These are phyloP conservation scores for Mimumesa dahlbomi DNA, from an alignment of 2,888 invertebrate species.

Conservation along the genomic window DNA sequence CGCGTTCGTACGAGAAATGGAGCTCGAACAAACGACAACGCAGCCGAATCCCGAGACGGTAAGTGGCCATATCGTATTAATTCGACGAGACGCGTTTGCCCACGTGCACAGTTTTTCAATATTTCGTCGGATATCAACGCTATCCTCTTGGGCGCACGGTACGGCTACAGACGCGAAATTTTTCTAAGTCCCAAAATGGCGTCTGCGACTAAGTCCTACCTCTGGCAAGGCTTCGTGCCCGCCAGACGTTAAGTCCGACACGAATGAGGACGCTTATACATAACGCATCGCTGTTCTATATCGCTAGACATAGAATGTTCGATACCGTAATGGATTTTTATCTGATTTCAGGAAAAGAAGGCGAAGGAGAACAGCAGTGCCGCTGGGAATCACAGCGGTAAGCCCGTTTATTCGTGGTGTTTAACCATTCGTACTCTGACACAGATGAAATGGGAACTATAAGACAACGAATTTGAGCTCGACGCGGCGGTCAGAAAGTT, in stretches of 20 bases:
- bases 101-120: constrained; percentile 61
- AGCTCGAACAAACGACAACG: constrained; percentile 72
- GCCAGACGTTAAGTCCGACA: constrained; percentile 54
- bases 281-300: not conserved
- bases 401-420: constrained; percentile 60
- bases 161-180: constrained; percentile 82
- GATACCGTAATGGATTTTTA: no score
- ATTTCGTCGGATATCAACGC: constrained; percentile 53
- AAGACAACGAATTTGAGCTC: constrained; percentile 24
- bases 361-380: constrained; percentile 78
- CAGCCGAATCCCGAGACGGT: constrained; percentile 72
- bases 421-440: constrained; percentile 41
- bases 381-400: constrained; percentile 79
- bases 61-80: constrained; percentile 61
- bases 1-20: constrained; percentile 72
- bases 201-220: constrained; percentile 87
- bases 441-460: constrained; percentile 33
- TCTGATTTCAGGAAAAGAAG: constrained; percentile 76
- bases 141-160: constrained; percentile 82
- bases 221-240: constrained; percentile 49
- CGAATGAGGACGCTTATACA: constrained; percentile 10
- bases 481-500: constrained; percentile 21
- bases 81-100: constrained; percentile 24
- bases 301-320: no score
- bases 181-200: constrained; percentile 94